Evolutionary conservation across 2,797 vertebrate species (phyloP).

Genomic region (Apodemus agrarius): DNA sequence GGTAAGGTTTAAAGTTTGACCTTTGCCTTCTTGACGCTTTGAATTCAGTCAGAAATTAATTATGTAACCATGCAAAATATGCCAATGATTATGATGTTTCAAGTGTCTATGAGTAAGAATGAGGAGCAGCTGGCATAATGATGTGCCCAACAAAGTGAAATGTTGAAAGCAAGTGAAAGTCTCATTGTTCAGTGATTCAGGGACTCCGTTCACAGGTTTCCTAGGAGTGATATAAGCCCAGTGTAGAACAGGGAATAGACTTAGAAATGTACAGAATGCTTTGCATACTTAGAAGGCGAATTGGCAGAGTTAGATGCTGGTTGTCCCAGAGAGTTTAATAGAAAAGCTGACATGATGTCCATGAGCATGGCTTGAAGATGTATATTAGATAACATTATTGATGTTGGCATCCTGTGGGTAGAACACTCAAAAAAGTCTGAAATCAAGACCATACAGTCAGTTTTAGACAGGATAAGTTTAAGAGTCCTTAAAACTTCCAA

Average conservation of each 20-base stretch:
- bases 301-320: not conserved
- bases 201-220: no score
- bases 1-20: not conserved
- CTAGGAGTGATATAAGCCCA: not conserved
- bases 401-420: not conserved
- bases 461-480: not conserved
- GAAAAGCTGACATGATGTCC: not conserved
- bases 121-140: not conserved
- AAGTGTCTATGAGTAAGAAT: not conserved
- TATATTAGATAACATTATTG: not conserved
- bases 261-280: not conserved
- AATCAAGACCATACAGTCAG: not conserved
- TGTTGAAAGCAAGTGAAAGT: not conserved
- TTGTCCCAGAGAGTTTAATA: not conserved
- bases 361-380: not conserved
- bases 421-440: not conserved
- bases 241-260: fast-evolving
- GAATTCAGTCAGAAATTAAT: not conserved
- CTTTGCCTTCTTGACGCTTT: not conserved
- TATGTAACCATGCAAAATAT: not conserved
- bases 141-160: no score
- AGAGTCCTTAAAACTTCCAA: constrained; percentile 11
- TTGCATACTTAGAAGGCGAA: not conserved
- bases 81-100: no score
- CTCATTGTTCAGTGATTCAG: not conserved